A percentile compares a stretch with the other conserved stretches of the same genome.
Evolutionary conservation across 53 echinoderm and acorn worm species (phyloP).

Genomic region (Actinopyga echinites): DNA sequence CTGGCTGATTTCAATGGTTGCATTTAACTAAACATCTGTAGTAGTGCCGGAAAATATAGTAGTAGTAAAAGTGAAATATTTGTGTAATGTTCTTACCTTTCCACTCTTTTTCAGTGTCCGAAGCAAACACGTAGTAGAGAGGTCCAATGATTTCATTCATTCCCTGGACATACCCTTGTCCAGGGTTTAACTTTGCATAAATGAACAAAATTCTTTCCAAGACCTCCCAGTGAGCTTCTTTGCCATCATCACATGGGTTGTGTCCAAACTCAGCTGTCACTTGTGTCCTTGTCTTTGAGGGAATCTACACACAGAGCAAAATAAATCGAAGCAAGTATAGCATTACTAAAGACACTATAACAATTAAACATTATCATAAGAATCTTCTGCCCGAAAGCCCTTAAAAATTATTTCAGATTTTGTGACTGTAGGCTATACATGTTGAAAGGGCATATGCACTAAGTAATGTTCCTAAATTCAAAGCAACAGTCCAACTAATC

Average conservation of each 20-base stretch:
- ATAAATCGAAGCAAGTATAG: not conserved
- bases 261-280: conserved; percentile 78
- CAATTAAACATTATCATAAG: too few relatives aligned
- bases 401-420: too few relatives aligned
- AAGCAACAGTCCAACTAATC: too few relatives aligned
- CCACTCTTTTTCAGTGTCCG: conserved; percentile 68
- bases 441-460: too few relatives aligned
- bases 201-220: conserved; percentile 91
- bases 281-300: conserved; percentile 16
- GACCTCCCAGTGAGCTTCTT: conserved; percentile 98
- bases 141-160: conserved; percentile 99
- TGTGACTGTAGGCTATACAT: too few relatives aligned
- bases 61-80: too few relatives aligned
- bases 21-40: not conserved
- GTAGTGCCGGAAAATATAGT: too few relatives aligned
- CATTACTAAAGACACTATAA: not conserved
- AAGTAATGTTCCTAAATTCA: too few relatives aligned
- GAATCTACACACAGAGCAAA: not conserved
- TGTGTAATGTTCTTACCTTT: conserved; percentile 51
- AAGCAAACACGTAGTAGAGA: conserved; percentile 91
- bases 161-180: conserved; percentile 96
- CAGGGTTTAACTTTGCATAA: conserved; percentile 96
- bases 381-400: too few relatives aligned
- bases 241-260: conserved; percentile 73
- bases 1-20: too few relatives aligned